Base-by-base conservation (phyloP, 2,113 vertebrate species). In the Dicaeum eximium region DNA sequence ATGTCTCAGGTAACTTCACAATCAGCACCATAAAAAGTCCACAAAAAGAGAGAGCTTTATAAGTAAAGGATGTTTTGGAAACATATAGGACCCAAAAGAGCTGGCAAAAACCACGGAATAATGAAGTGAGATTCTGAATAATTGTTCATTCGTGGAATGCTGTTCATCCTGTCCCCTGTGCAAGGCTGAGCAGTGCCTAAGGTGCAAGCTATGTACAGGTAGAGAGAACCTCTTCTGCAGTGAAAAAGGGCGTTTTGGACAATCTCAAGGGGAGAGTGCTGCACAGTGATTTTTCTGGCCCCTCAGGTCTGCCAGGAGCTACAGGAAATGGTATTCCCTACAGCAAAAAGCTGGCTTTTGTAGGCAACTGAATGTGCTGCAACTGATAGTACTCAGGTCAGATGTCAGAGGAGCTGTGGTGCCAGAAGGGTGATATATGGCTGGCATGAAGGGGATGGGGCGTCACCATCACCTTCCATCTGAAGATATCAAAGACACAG, bases 321-420 rank as follows among this genome's bases (percentile, higher is more conserved):
- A 33, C 44, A 78, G 94, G 75, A 93, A 95, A 95, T 37, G 6
- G 17, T 51, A 70, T 84, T 92, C 86, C 64, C 66, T 64, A 35
- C 35, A 80, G 69, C 54, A 83, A 90, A 92, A 96, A 78, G n/a
- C 45, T 73, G 69, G 15, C 44, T 85, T 93, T 89, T 91, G 67
- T 28, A 86, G 80, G 60, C 60, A 94, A 71, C 20, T 70, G 64
- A 83, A 78, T 28, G 58, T 42, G 66, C 81, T 60, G 75, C 86
- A 86, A 90, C 82, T 93, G 92, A 97, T 80, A 94, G 91, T 30
- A 8, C 42, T 94, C 35, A 30, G 96, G 96, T 95, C 96, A 96
- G 88, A 96, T 94, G 95, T 96, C 95, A 96, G 62, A 92, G 90
- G 83, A 88, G 44, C 17, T 40, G 38, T 93, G 96, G 91, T 96